Percentiles rank a stretch among this genome's conserved stretches.
phyloP scores from a whole-genome alignment of 2,113 vertebrate species.

The Petroica traversi region DNA sequence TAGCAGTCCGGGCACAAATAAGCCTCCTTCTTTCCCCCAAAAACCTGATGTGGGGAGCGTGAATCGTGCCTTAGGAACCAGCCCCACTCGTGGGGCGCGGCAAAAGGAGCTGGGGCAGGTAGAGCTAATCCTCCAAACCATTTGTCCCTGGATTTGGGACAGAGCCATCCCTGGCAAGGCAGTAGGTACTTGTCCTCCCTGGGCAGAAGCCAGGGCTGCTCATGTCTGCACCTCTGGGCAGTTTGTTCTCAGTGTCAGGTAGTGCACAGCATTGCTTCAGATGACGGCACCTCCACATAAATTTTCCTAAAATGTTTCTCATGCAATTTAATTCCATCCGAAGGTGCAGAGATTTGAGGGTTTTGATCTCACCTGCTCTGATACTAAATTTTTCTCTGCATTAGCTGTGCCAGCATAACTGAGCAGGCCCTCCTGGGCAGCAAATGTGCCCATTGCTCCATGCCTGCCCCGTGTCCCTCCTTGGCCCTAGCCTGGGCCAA shows the following conservation, averaged over 20 bases:
- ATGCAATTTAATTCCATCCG: neutral
- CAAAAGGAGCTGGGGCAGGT: neutral
- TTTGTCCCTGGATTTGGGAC: neutral
- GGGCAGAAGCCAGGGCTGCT: neutral
- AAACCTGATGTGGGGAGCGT: neutral
- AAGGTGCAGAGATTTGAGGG: neutral
- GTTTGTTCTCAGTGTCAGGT: neutral
- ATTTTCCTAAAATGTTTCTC: neutral
- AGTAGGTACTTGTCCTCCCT: neutral
- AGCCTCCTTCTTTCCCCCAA: neutral
- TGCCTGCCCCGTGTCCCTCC: neutral
- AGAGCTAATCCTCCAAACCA: neutral
- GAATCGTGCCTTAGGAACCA: neutral
- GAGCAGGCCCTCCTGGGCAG: neutral
- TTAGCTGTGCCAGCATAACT: neutral
- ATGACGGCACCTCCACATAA: neutral
- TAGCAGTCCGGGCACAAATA: rapidly evolving
- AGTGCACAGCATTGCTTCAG: neutral
- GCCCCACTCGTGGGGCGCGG: rapidly evolving
- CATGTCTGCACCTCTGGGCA: neutral
- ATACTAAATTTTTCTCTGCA: neutral
- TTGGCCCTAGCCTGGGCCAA: neutral
- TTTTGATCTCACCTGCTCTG: neutral
- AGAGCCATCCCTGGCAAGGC: neutral
- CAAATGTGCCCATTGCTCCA: neutral